Percentiles rank a stretch among this genome's conserved stretches.
phyloP scores from a whole-genome alignment of 2,797 vertebrate species.

The Coregonus sp. region DNA sequence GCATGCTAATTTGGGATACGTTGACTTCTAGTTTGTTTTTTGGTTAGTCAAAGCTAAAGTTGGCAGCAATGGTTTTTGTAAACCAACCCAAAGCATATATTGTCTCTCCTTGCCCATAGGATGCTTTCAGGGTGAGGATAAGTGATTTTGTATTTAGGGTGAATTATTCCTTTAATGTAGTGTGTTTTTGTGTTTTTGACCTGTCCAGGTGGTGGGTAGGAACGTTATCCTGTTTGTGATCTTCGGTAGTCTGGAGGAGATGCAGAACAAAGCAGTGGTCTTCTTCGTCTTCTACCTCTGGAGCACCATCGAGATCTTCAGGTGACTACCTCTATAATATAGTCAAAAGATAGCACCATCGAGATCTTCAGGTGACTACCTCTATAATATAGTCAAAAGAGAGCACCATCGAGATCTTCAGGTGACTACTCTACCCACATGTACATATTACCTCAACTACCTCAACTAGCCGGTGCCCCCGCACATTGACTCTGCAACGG shows the following conservation, averaged over 20 bases:
- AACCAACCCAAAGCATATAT: too few relatives aligned
- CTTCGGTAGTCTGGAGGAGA: slow-evolving; percentile 86
- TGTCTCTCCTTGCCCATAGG: background rate
- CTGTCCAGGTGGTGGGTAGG: slow-evolving; percentile 82
- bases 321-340: slow-evolving; percentile 70
- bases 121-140: too few relatives aligned
- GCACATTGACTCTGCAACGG: too few relatives aligned
- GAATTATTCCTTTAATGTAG: background rate
- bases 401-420: slow-evolving; percentile 88
- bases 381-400: background rate
- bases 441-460: too few relatives aligned
- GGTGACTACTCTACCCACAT: too few relatives aligned
- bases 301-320: slow-evolving; percentile 89
- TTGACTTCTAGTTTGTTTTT: background rate
- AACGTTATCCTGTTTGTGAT: slow-evolving; percentile 90
- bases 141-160: background rate
- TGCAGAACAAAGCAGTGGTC: slow-evolving; percentile 89
- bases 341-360: slow-evolving; percentile 72
- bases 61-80: too few relatives aligned
- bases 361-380: slow-evolving; percentile 87
- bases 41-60: background rate
- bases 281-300: slow-evolving; percentile 93
- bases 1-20: background rate
- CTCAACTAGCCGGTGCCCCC: too few relatives aligned
- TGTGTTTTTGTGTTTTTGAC: background rate